Evolutionary conservation across 2,797 vertebrate genomes (phyloP), one percentile per base, ranked within the genome.

Genomic region (Argyrosomus regius): DNA sequence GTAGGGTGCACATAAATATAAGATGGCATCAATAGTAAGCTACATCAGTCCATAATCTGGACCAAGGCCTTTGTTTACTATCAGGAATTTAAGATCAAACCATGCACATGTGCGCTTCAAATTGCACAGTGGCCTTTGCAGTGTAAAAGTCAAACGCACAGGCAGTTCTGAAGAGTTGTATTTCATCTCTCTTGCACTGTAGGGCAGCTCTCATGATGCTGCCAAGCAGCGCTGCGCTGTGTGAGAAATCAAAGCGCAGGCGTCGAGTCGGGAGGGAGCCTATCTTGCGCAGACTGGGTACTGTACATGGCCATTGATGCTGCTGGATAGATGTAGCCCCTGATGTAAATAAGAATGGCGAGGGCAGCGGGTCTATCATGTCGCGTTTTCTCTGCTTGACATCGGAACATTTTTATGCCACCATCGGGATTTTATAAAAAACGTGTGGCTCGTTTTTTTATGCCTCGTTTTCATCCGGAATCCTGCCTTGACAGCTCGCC

Each of bases 221-320:
- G 93, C 90, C 89, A 80, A 81, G 86, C 83, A 60, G 88, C 88
- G 87, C 88, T 92, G 91, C 90, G 86, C 91, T 75, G 86, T 84
- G 91, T 79, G 90, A 88, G 87, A 85, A 94, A 92, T 92, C 92
- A 95, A 92, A 87, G 95, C 96, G 95, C 95, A 96, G 91, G 96
- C 96, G 95, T 94, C 31, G 89, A 92, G 81, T 79, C 81, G 86
- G 89, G 88, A 91, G 92, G 86, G 85, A 91, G 92, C 76, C 78
- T 84, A 84, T 93, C 91, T 88, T 92, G 91, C 90, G 92, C 93
- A 92, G 88, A 92, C 90, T 87, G 79, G 74, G 79, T 91, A 93
- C 92, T 94, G 93, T 93, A 95, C 93, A 91, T 91, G 91, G 89
- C 88, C 92, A 94, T 88, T 92, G 92, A 93, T 93, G 93, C 93